Conservation (phyloP, 2,797 vertebrate species). For the Hybognathus amarus region DNA sequence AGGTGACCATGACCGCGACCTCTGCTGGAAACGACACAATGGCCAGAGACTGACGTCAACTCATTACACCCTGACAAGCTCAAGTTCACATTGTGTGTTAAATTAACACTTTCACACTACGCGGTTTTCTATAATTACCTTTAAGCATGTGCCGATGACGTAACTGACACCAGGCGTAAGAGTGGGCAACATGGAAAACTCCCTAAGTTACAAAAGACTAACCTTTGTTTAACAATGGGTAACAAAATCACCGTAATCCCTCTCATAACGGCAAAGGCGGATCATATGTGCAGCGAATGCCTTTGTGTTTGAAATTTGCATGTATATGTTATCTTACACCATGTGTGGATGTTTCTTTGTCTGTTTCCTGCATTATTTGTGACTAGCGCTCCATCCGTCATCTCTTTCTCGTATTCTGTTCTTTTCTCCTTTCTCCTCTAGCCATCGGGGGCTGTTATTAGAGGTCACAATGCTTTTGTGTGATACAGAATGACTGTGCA, state of each 20-base stretch:
- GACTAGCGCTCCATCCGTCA: slow-evolving; percentile 16
- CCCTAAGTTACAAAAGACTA: slow-evolving; percentile 65
- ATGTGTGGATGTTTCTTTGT: slow-evolving; percentile 55
- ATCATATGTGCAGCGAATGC: slow-evolving; percentile 55
- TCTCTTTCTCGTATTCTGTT: slow-evolving; percentile 1
- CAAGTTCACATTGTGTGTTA: slow-evolving; percentile 18
- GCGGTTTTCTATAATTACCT: slow-evolving; percentile 69
- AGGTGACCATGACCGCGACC: slow-evolving; percentile 58
- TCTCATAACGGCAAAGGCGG: slow-evolving; percentile 65
- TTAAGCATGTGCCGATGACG: slow-evolving; percentile 67
- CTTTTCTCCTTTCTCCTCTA: slow-evolving; percentile 18
- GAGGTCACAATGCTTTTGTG: slow-evolving; percentile 16
- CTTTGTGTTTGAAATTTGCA: slow-evolving; percentile 59
- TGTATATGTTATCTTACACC: slow-evolving; percentile 65
- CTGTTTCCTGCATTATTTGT: slow-evolving; percentile 37
- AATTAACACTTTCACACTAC: slow-evolving; percentile 31
- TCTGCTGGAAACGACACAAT: slow-evolving; percentile 63
- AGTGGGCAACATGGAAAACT: slow-evolving; percentile 59
- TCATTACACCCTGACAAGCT: slow-evolving; percentile 36
- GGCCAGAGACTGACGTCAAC: slow-evolving; percentile 64
- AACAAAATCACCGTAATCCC: slow-evolving; percentile 64
- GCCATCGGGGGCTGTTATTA: background rate
- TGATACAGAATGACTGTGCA: slow-evolving; percentile 1
- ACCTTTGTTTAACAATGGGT: slow-evolving; percentile 64
- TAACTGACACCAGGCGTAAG: slow-evolving; percentile 71